Percentiles rank a stretch among this genome's conserved stretches.
phyloP scores from a whole-genome alignment of 2,113 vertebrate species.

The Odontesthes bonariensis region DNA sequence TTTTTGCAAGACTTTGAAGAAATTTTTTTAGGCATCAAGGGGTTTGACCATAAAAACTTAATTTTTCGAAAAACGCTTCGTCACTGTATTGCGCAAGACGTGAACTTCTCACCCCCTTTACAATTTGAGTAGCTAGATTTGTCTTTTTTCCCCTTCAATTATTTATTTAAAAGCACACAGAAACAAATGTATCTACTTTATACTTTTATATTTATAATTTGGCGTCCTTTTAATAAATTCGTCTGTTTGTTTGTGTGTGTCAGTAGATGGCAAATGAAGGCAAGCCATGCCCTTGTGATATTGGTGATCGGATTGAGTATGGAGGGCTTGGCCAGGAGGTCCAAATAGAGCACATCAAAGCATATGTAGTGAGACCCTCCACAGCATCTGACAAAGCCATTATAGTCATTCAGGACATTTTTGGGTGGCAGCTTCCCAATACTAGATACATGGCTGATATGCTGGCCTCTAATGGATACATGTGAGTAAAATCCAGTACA shows the following conservation, averaged over 20 bases:
- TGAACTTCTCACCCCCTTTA: background rate
- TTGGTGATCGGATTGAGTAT: constrained; percentile 87
- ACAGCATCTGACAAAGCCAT: constrained; percentile 85
- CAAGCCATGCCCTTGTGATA: constrained; percentile 87
- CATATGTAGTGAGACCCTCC: constrained; percentile 86
- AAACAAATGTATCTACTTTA: too few species aligned
- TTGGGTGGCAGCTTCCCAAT: constrained; percentile 91
- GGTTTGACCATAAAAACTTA: background rate
- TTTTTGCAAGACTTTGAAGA: background rate
- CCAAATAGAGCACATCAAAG: constrained; percentile 87
- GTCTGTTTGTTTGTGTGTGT: constrained; percentile 16
- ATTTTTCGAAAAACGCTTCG: constrained; percentile 13
- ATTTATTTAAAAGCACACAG: too few species aligned
- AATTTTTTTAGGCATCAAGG: background rate
- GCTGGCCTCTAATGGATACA: constrained; percentile 89
- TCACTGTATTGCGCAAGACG: constrained; percentile 21
- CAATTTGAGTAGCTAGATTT: background rate
- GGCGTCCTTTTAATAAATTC: too few species aligned
- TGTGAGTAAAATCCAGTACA: constrained; percentile 48
- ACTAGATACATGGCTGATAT: constrained; percentile 93
- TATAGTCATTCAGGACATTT: constrained; percentile 92
- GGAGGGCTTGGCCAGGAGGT: constrained; percentile 87
- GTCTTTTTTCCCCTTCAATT: background rate
- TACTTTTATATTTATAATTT: too few species aligned
- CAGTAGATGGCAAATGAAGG: constrained; percentile 89